Base-by-base conservation (phyloP, 2,797 vertebrate genomes). In the Acanthiza pusilla region DNA sequence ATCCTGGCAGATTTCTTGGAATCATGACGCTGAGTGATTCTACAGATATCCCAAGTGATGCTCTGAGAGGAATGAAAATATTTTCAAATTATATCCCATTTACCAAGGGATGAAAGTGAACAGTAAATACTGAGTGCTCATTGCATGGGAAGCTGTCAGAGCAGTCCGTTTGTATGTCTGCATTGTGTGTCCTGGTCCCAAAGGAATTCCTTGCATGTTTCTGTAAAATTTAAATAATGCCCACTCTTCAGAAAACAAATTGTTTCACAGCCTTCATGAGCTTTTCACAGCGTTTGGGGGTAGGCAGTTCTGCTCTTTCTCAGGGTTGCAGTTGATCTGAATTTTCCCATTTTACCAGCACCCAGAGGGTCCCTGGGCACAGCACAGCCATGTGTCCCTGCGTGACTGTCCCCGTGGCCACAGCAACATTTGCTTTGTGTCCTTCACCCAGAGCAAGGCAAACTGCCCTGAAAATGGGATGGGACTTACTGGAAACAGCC, bases 31-130 rank as follows among this genome's bases (percentile, higher is more conserved):
- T 95, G 77, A 94, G 40, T 90, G 92, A 93, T 93, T 93, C 88
- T 76, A 76, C 93, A 95, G 94, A 94, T 95, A 94, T 95, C 93
- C 93, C 92, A 96, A 96, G 91, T 74, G 95, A 93, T 95, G 90
- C 34, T 89, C 67, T 18, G 83, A 88, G 60, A 91, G 73, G 70
- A 96, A 95, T 92, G 88, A 95, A 96, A 96, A 95, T 93, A 91
- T 94, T 91, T 96, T 91, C 88, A 79, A 30, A 85, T 76, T 85
- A 79, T 83, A 29, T 94, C 88, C 60, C 67, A 57, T 90, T 86
- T 94, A 91, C 80, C 84, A 87, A 82, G 74, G 80, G 63, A 88
- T 91, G 76, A 73, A 91, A 90, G 30, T 11, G 47, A 85, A 53
- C 63, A 76, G 73, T 53, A 79, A 73, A 93, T 40, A 70, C 1